Evolutionary conservation across 2,888 invertebrate genomes (phyloP).

Genomic region (Ganaspis brasiliensis): DNA sequence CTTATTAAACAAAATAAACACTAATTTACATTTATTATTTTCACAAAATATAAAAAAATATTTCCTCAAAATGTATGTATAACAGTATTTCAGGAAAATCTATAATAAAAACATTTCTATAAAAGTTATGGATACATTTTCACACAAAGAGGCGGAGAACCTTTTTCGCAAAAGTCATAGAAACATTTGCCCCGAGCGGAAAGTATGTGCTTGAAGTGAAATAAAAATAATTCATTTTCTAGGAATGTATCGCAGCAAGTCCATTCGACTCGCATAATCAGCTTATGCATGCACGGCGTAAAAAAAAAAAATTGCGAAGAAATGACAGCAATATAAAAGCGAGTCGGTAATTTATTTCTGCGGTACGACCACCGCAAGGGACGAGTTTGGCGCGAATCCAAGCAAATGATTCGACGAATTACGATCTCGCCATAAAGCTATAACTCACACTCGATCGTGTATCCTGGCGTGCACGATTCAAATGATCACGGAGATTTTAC

Average conservation of each 20-base stretch:
- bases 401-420: slow-evolving; percentile 71
- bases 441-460: slow-evolving; percentile 66
- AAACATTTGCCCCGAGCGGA: slow-evolving; percentile 26
- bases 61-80: too few species aligned
- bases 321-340: slow-evolving; percentile 42
- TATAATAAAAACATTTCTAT: too few species aligned
- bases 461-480: slow-evolving; percentile 51
- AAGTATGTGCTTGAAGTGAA: not conserved
- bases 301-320: slow-evolving; percentile 32
- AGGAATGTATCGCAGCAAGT: slow-evolving; percentile 34
- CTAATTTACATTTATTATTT: too few species aligned
- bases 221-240: slow-evolving; percentile 36
- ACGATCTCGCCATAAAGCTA: slow-evolving; percentile 64
- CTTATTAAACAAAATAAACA: too few species aligned
- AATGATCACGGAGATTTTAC: slow-evolving; percentile 52
- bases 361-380: slow-evolving; percentile 56
- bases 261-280: slow-evolving; percentile 37
- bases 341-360: slow-evolving; percentile 35
- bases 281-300: slow-evolving; percentile 35
- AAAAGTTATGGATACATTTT: too few species aligned
- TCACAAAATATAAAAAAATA: too few species aligned
- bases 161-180: not conserved
- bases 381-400: slow-evolving; percentile 72
- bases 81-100: too few species aligned
- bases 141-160: too few species aligned